A percentile compares a stretch with the other conserved stretches of the same genome.
These are phyloP conservation scores for Chymomyza procnemis DNA, from an alignment of 2,888 invertebrate genomes.

Conservation along the genomic window DNA sequence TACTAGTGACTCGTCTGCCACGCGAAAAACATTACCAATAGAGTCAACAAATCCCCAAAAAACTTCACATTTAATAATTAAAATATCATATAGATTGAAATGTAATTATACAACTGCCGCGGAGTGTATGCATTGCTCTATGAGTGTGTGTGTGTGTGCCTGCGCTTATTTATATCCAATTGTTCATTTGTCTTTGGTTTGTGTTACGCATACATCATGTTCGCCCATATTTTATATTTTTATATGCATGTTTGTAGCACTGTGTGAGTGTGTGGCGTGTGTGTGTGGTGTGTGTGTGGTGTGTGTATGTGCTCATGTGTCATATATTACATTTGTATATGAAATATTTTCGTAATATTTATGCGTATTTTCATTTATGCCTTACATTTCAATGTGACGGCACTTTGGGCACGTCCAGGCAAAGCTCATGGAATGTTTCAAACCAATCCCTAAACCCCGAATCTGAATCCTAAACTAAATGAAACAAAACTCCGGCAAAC, in stretches of 20 bases:
- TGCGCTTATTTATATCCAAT: slow-evolving; percentile 72
- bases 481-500: neutral
- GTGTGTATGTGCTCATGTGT: slow-evolving; percentile 24
- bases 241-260: slow-evolving; percentile 31
- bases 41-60: too few species aligned
- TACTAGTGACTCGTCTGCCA: too few species aligned
- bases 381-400: slow-evolving; percentile 15
- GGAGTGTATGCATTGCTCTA: neutral
- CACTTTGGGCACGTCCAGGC: neutral
- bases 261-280: neutral
- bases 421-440: neutral
- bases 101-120: too few species aligned
- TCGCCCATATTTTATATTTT: slow-evolving; percentile 67
- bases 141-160: slow-evolving; percentile 32
- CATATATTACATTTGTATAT: slow-evolving; percentile 52
- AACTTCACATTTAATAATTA: too few species aligned
- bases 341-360: slow-evolving; percentile 65
- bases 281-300: slow-evolving; percentile 7
- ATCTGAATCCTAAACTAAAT: neutral
- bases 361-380: slow-evolving; percentile 55
- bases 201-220: slow-evolving; percentile 74
- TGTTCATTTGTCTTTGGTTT: slow-evolving; percentile 72
- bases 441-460: neutral
- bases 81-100: too few species aligned
- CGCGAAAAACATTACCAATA: too few species aligned